Percentiles rank a stretch among this genome's conserved stretches.
Evolutionary conservation across 2,113 vertebrate genomes (phyloP).

Genomic region (Alligator sinensis): DNA sequence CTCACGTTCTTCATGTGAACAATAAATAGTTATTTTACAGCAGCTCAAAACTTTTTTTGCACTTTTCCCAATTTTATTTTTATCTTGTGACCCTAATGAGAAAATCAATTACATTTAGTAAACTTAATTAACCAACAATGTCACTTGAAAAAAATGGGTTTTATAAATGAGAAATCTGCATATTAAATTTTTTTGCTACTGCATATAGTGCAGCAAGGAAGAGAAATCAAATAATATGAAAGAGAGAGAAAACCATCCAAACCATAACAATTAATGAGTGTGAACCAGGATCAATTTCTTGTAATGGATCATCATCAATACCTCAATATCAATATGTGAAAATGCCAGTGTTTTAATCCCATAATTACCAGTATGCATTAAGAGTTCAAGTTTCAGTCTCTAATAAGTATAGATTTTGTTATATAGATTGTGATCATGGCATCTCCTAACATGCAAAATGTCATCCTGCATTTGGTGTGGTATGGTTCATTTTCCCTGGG

Average conservation of each 20-base stretch:
- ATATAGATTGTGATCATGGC: fast-evolving
- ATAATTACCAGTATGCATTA: background rate
- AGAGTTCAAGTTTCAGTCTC: background rate
- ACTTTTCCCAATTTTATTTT: background rate
- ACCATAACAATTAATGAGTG: background rate
- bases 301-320: background rate
- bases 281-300: background rate
- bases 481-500: background rate
- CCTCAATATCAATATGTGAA: background rate
- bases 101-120: background rate
- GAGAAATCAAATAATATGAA: background rate
- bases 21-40: background rate
- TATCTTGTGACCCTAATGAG: background rate
- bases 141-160: background rate
- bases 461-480: background rate
- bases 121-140: background rate
- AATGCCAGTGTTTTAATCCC: background rate
- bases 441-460: background rate
- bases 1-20: background rate
- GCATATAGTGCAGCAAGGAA: background rate
- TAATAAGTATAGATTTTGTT: fast-evolving
- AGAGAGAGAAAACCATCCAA: background rate
- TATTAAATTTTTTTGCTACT: background rate
- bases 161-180: background rate
- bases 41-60: background rate